Conservation (phyloP, 2,888 invertebrate genomes). For the Nomada hirtipes region DNA sequence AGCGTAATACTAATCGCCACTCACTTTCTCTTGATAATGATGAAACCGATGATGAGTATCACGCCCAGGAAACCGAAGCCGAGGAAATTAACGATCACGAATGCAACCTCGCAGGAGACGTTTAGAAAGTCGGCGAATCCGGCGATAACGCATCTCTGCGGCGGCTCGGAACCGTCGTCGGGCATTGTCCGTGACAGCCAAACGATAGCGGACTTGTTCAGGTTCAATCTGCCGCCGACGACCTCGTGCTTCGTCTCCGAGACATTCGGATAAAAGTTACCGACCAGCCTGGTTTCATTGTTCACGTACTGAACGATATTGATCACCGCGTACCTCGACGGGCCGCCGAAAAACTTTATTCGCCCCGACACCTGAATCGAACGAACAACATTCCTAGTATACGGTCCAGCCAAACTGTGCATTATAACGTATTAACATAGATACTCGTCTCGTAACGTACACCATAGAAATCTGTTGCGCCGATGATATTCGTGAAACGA, state of each 20-base stretch:
- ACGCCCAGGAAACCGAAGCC: conserved; percentile 86
- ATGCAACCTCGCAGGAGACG: conserved; percentile 90
- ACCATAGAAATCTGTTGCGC: conserved; percentile 89
- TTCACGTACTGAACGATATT: conserved; percentile 87
- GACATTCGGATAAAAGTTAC: conserved; percentile 86
- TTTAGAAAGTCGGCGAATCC: conserved; percentile 88
- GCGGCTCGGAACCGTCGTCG: conserved; percentile 88
- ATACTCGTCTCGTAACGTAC: conserved; percentile 80
- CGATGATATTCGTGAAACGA: conserved; percentile 87
- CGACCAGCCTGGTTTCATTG: conserved; percentile 85
- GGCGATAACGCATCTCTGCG: conserved; percentile 88
- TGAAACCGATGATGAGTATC: conserved; percentile 86
- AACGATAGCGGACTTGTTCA: conserved; percentile 86
- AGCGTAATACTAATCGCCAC: conserved; percentile 31
- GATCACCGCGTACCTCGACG: conserved; percentile 88
- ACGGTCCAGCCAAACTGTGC: not conserved
- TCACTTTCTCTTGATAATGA: conserved; percentile 88
- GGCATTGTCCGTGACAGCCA: conserved; percentile 89
- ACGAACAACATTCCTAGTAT: not conserved
- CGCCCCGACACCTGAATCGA: conserved; percentile 86
- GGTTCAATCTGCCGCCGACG: conserved; percentile 85
- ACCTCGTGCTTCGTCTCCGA: conserved; percentile 84
- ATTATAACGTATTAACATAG: not conserved
- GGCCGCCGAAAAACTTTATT: conserved; percentile 89
- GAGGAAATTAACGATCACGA: conserved; percentile 88